Evolutionary conservation across 2,113 vertebrate species (phyloP), one percentile per base, ranked within the genome.

Genomic region (Pipra filicauda): DNA sequence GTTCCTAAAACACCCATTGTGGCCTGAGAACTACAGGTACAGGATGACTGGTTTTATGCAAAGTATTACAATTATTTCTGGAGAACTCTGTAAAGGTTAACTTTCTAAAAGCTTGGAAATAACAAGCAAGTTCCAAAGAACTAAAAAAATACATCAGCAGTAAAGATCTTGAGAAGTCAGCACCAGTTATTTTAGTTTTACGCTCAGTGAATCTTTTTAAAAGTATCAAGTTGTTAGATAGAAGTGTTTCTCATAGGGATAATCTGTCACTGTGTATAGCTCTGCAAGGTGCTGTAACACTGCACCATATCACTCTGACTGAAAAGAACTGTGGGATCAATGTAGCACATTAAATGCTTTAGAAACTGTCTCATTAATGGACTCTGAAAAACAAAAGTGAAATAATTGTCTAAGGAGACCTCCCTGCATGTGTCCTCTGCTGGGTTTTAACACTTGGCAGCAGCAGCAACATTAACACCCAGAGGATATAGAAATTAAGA

Each of bases 61-160:
- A 55, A 55, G 12, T 52, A 54, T 65, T 82, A 67, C 59, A 89
- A 73, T 43, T 0, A 43, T 87, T 93, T 80, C 27, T 76, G 71
- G 80, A 57, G 37, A 84, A 69, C 28, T 59, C 44, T 51, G 11
- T 85, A 20, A 59, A 78, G 20, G 12, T 57, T 81, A 81, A 43
- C 31, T 90, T 81, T 77, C 41, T 55, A 55, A 74, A 87, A 64
- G 46, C 66, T 72, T 70, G 48, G n/a, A 81, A 89, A 23, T 35
- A 71, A 69, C 6, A 52, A 23, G 9, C 23, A 67, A 64, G 35
- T 82, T 78, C 30, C 81, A 91, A 44, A 85, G 73, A 88, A 26
- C 61, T 61, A 39, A 48, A 72, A 64, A 57, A 64, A 57, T 27
- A 27, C 0, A 0, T 55, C 5, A 0, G 5, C 20, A 55, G 52